Evolutionary conservation across 2,113 vertebrate genomes (phyloP), one percentile per base, ranked within the genome.

Genomic region (Rhea americana): DNA sequence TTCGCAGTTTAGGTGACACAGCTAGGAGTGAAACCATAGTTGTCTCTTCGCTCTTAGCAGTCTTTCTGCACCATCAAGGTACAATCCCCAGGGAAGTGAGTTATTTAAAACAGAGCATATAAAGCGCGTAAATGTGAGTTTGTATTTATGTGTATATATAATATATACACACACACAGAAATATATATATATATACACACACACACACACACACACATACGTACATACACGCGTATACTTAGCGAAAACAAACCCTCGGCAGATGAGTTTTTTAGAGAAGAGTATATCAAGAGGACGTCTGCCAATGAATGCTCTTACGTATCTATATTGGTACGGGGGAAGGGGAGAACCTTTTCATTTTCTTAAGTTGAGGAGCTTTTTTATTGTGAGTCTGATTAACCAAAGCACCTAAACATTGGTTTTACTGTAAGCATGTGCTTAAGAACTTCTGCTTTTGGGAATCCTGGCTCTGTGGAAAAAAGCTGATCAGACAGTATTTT

Each of bases 401-500:
- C 10, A 84, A 56, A 87, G 24, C 53, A 85, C 71, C 53, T 89
- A 73, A 93, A 87, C 4, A 2, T 39, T 76, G n/a, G 20, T 75
- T 92, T 89, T 89, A 89, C 71, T 82, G 74, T 92, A 76, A 95
- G 62, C 24, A 9, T 41, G 28, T 89, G n/a, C 84, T 90, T 76
- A 89, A 94, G 55, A 30, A 72, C 71, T 87, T 89, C 50, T 87
- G 35, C 86, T 89, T 94, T 70, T 73, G 74, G 84, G 89, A 94
- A 84, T 90, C 35, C 65, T 82, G 20, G 28, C 56, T 88, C 11
- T 50, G 16, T 66, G 77, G 50, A 90, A 93, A 85, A 79, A 89
- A 84, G 91, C 91, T 93, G 86, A 94, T 94, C 74, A 93, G 84
- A 82, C 89, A 73, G 62, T 89, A 85, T 90, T 96, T 79, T 90